A percentile compares a stretch with the other conserved stretches of the same genome.
Conservation (phyloP, 2,797 vertebrate genomes). For the Hemitrygon akajei region DNA sequence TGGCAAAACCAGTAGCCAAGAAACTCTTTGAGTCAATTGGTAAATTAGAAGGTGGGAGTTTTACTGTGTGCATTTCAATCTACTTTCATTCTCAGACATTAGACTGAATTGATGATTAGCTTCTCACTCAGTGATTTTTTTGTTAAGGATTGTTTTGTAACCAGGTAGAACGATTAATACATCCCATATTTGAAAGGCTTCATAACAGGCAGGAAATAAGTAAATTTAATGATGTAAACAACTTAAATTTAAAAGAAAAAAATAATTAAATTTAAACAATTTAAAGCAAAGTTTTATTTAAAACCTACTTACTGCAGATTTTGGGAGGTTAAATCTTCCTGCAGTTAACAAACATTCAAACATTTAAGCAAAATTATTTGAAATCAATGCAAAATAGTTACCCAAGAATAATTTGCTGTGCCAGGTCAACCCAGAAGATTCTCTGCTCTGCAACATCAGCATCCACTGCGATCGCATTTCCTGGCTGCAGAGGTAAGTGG, state of each 20-base stretch:
- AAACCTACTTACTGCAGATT: background rate
- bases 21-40: no score
- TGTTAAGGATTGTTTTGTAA: background rate
- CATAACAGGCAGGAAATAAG: no score
- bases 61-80: no score
- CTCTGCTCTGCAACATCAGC: slow-evolving; percentile 80
- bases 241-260: no score
- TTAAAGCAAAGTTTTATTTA: background rate
- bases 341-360: background rate
- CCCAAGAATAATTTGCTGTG: slow-evolving; percentile 87
- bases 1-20: background rate
- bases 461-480: slow-evolving; percentile 83
- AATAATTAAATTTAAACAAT: background rate
- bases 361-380: background rate
- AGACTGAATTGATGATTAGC: no score
- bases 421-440: slow-evolving; percentile 89
- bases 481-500: slow-evolving; percentile 82
- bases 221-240: no score
- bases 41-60: no score
- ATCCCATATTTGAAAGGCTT: background rate
- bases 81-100: no score
- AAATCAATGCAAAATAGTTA: slow-evolving; percentile 48
- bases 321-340: background rate
- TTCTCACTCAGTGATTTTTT: background rate
- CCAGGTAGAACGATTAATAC: background rate